Evolutionary conservation across 2,797 vertebrate genomes (phyloP).

Genomic region (Falco biarmicus): DNA sequence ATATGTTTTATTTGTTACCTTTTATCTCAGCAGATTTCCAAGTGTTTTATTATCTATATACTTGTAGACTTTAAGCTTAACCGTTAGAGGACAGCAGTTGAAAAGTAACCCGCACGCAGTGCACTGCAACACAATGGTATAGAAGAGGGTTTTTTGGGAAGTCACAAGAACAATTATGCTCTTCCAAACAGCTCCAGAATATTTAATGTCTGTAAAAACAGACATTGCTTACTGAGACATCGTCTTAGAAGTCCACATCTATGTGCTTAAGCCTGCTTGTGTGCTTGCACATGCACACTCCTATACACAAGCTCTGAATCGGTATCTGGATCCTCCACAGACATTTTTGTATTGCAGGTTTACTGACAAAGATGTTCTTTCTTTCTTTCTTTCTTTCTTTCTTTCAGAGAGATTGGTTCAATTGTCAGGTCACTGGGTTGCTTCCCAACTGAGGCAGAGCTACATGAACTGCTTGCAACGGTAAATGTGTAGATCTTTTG

Average conservation of each 20-base stretch:
- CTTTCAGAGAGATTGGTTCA: constrained; percentile 87
- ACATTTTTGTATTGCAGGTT: not conserved
- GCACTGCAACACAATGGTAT: not conserved
- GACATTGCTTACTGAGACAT: not conserved
- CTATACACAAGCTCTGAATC: not conserved
- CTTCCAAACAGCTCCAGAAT: not conserved
- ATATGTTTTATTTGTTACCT: not conserved
- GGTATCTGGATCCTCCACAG: not conserved
- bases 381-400: not conserved
- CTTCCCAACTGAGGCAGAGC: constrained; percentile 87
- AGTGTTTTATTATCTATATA: not conserved
- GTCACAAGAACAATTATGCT: not conserved
- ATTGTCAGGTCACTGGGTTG: constrained; percentile 90
- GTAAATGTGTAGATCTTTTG: constrained; percentile 67
- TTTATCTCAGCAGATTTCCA: not conserved
- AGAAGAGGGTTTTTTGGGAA: not conserved
- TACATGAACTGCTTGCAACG: constrained; percentile 86
- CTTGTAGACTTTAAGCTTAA: not conserved
- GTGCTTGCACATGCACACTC: not conserved
- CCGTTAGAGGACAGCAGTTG: not conserved
- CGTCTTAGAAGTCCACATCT: not conserved
- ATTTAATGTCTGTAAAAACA: not conserved
- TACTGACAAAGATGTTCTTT: not conserved
- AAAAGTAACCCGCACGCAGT: not conserved
- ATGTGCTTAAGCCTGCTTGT: not conserved